phyloP scores from a whole-genome alignment of 2,797 vertebrate species.

The Molossus alvarezi region DNA sequence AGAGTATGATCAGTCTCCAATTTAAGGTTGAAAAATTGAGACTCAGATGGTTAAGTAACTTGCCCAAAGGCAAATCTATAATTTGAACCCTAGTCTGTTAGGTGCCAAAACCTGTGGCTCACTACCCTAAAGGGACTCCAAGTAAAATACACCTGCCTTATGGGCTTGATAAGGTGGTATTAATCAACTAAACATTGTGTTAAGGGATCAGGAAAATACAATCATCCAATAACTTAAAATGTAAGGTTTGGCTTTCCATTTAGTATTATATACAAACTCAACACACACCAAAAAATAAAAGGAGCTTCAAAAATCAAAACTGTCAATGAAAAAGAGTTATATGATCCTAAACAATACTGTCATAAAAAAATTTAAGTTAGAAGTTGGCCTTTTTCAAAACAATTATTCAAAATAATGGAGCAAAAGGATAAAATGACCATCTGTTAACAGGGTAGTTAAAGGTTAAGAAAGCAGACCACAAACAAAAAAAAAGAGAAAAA shows the following conservation, averaged over 20 bases:
- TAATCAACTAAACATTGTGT: slow-evolving; percentile 63
- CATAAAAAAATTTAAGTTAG: slow-evolving; percentile 31
- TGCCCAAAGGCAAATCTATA: slow-evolving; percentile 3
- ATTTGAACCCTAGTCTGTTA: slow-evolving; percentile 29
- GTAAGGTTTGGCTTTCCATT: background rate
- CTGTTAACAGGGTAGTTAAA: slow-evolving; percentile 68
- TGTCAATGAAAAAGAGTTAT: background rate
- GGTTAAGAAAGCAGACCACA: slow-evolving; percentile 47
- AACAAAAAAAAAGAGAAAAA: background rate
- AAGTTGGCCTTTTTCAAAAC: slow-evolving; percentile 42
- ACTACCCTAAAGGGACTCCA: slow-evolving; percentile 10
- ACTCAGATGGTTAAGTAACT: slow-evolving; percentile 9
- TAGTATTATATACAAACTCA: slow-evolving; percentile 45
- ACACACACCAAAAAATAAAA: slow-evolving; percentile 31
- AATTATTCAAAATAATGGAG: slow-evolving; percentile 52
- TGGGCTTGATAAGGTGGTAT: background rate
- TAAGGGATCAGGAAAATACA: slow-evolving; percentile 26
- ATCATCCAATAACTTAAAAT: slow-evolving; percentile 51
- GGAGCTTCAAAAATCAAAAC: slow-evolving; percentile 18
- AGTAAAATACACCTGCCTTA: slow-evolving; percentile 21
- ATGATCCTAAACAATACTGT: background rate
- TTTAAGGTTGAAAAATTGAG: slow-evolving; percentile 58
- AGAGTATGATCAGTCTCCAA: background rate
- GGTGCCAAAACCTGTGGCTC: slow-evolving; percentile 13
- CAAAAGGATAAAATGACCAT: slow-evolving; percentile 55